Base-by-base conservation (phyloP, 2,888 invertebrate species). In the Chloroclysta siterata region DNA sequence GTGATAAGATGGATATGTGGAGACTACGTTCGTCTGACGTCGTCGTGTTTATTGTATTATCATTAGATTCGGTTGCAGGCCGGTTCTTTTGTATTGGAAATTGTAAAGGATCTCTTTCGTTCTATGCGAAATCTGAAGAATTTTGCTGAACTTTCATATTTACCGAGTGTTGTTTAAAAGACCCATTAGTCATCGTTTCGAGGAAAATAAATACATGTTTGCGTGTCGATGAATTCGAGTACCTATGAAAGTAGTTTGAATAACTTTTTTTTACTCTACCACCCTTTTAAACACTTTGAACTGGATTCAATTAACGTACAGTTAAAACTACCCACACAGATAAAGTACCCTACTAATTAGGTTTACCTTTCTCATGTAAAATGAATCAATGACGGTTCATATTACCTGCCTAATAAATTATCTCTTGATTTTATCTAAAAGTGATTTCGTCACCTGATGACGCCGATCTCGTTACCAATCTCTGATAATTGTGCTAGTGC, bases 1-100 rank as follows among this genome's bases (percentile, higher is more conserved):
- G 83, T 87, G 85, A 85, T 88, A 87, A 85, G 51, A 80, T 75
- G 78, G 78, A 84, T 87, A 82, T 85, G 89, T 89, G 90, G 88
- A 88, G 84, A 85, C 87, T 86, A 77, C 83, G 82, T 51, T 85
- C 82, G 86, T 83, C 79, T 83, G 77, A 79, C n/a, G n/a, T 75
- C 22, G 76, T 77, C 75, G 73, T 75, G 70, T 77, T 70, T 78
- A 74, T 74, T 76, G 72, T 75, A 76, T 76, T 75, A 76, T 76
- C 71, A 73, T 72, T 73, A 69, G 74, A 60, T 70, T 66, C 53
- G 64, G 64, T 60, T 69, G 51, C 60, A 57, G 47, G 65, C 66
- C 53, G 56, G 65, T 66, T 44, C 62, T 72, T 66, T 69, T 69
- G 57, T 66, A 58, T 65, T 42, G 52, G 56, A 64, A 56, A 42